These are phyloP conservation scores for Neodiprion virginianus DNA, from an alignment of 1,140 invertebrate species.

Conservation along the genomic window DNA sequence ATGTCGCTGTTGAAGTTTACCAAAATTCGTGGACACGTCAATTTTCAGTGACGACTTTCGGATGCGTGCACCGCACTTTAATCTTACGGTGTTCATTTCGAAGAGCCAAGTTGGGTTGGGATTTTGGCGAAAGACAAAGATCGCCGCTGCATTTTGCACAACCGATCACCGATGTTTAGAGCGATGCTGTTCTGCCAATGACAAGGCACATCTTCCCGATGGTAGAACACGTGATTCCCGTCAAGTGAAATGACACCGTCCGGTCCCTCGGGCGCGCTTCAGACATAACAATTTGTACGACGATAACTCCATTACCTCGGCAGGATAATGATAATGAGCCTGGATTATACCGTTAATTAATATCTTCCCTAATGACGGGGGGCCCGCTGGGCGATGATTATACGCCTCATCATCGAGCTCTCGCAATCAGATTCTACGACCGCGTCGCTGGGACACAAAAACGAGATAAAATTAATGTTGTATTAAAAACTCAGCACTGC, in stretches of 20 bases:
- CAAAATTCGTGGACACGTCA: too few species aligned
- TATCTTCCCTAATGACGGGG: neutral
- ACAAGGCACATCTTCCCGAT: too few species aligned
- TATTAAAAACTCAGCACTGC: neutral
- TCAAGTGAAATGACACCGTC: neutral
- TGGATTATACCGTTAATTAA: conserved; percentile 4
- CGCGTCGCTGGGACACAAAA: neutral
- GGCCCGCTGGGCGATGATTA: neutral
- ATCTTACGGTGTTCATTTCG: too few species aligned
- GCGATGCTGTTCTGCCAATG: too few species aligned
- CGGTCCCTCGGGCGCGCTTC: neutral
- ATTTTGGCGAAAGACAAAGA: too few species aligned
- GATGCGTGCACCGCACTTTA: too few species aligned
- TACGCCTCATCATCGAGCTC: conserved; percentile 1
- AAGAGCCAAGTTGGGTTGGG: too few species aligned
- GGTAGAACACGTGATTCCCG: neutral
- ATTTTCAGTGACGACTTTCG: too few species aligned
- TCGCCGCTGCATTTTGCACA: too few species aligned
- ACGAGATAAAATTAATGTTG: neutral
- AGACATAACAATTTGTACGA: conserved; percentile 1
- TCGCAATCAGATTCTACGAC: neutral
- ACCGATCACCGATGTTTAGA: too few species aligned
- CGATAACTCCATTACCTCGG: conserved; percentile 4
- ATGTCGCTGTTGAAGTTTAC: too few species aligned
- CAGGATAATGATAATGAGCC: conserved; percentile 1